Evolutionary conservation across 2,113 vertebrate species (phyloP), one percentile per base, ranked within the genome.

Genomic region (Engystomops pustulosus): DNA sequence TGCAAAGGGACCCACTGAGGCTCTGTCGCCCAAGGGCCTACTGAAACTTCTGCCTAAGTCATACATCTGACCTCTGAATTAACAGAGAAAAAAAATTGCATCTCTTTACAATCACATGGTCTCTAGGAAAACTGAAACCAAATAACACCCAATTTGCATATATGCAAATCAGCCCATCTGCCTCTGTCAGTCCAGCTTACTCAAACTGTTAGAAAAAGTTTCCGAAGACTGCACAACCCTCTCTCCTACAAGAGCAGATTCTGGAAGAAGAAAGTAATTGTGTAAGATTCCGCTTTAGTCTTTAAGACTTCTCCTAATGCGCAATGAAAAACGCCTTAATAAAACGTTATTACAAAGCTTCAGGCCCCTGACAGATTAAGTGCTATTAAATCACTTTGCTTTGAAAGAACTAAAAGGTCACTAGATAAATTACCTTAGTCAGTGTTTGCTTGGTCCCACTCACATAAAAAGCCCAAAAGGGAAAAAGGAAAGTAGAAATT

Each of bases 381-480:
- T 95, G 92, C 91, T 93, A 91, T 93, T 94, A 94, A 94, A 94
- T 94, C 92, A 94, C 89, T 92, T 93, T 90, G 78, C 89, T 91
- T 89, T 92, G 91, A 93, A 92, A 89, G 91, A 90, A 85, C 89
- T 90, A 89, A 92, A 93, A 94, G 93, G 92, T 92, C 91, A 93
- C 89, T 93, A 93, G 92, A 95, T 93, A 89, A 93, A 95, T 94
- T 92, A 91, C 92, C 92, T 93, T 87, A 89, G 89, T 80, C 89
- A 83, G 30, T 89, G 91, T 92, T 91, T 91, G 87, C 90, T 88
- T 86, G 83, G 88, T 92, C 91, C 89, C 87, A 75, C 88, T 86
- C 81, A 89, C 60, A 9, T 81, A 74, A 90, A 30, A 69, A 88
- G 86, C 89, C 79, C 38, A 60, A 80, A 87, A 47, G 67, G n/a